Base-by-base conservation (phyloP, 2,888 invertebrate species). In the Torymus aiolomorphi region DNA sequence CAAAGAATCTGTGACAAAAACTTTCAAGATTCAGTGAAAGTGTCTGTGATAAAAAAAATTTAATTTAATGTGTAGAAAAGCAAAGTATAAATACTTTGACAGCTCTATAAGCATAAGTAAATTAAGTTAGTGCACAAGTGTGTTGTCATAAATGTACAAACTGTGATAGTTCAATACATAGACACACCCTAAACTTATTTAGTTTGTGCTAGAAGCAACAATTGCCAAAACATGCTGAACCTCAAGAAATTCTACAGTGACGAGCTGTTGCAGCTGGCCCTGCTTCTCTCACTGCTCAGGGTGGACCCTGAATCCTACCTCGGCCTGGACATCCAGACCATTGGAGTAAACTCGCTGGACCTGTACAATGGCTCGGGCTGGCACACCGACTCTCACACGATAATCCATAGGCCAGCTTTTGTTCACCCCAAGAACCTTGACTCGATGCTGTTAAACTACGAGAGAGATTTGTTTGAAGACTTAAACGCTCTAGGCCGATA, bases 191-290 rank as follows among this genome's bases (percentile, higher is more conserved):
- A 73, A 65, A 14, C 61, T 54, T 51, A 67, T 18, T 57, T 78
- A 51, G 16, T 74, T 12, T 3, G 54, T 57, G 16, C 42, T 73
- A 61, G 54, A 65, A 80, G 12, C 8, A 20, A 49, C 62, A 69
- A 57, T 5, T 62, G 16, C 24, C 76, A 89, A 85, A 87, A 77
- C 18, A 96, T 96, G 96, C 92, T 96, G 91, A 94, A 95, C 86
- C 91, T 96, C 86, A 96, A 96, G 91, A 96, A 96, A 90, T 91
- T 95, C 66, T 95, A 95, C 87, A 94, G 95, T 71, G 95, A 96
- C 89, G 96, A 96, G 92, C 92, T 97, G 86, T 91, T 97, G 83
- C 94, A 96, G 89, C 91, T 97, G 85, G 95, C 97, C 84, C 90
- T 97, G 89, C 92, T 97, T 84, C 91, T 97, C 86, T 95, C 97